Base-by-base conservation (phyloP, 2,888 invertebrate species). In the Pecten maximus region DNA sequence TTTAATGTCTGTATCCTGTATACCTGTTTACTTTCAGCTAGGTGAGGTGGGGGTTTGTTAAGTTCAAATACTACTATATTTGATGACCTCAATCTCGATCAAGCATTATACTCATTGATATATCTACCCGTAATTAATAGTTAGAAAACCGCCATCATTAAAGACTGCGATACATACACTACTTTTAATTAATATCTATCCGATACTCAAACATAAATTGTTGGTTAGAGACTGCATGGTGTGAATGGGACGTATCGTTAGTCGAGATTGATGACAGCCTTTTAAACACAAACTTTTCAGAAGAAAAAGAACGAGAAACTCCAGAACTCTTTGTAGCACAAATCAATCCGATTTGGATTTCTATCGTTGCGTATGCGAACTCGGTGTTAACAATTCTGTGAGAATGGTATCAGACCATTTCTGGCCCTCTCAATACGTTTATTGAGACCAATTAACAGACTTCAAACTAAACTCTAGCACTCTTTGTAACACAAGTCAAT, bases 271-370 rank as follows among this genome's bases (percentile, higher is more conserved):
- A n/a, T n/a, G n/a, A n/a, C n/a, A n/a, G n/a, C n/a, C n/a, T n/a
- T n/a, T n/a, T n/a, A n/a, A n/a, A n/a, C n/a, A n/a, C n/a, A n/a
- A n/a, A n/a, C n/a, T n/a, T n/a, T n/a, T n/a, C n/a, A n/a, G n/a
- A n/a, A 60, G 23, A 60, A 60, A 60, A 60, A 4, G 23, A 60
- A n/a, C 19, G 23, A 6, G 6, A 60, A 2, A 74, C 28, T 74
- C n/a, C 28, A 74, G 3, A 74, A 23, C 28, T 8, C 28, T 6
- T 15, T 35, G 35, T 74, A 74, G 10, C 3, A 60, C 60, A 35
- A 74, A 10, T 74, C 74, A 74, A 74, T 74, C 74, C 74, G 74
- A 74, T 74, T 74, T 74, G 8, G 4, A 28, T 74, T 74, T 74
- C 28, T 15, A 28, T 15, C 12, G 10, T 35, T 10, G 19, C 35